phyloP scores from a whole-genome alignment of 2,888 invertebrate genomes.

The Nephrotoma guestfalica region DNA sequence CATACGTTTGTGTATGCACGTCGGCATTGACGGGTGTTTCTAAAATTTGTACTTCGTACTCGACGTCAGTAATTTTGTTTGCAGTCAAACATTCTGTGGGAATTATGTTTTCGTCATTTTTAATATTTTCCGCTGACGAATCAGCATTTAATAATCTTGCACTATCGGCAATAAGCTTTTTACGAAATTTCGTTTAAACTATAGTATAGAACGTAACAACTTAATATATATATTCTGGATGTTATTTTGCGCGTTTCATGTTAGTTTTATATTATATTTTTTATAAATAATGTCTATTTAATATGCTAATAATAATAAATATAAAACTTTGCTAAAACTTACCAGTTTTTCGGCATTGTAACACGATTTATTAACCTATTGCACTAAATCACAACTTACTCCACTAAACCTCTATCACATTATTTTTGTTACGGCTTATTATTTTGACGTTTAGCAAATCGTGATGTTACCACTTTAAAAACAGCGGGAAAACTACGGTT shows the following conservation, averaged over 20 bases:
- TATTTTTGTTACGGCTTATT: not conserved
- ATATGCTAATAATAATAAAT: not conserved
- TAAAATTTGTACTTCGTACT: not conserved
- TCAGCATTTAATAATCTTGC: not conserved
- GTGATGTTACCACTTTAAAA: too few species aligned
- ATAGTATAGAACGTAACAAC: too few species aligned
- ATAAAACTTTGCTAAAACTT: not conserved
- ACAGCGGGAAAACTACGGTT: too few species aligned
- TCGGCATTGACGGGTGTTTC: not conserved
- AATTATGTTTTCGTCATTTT: not conserved
- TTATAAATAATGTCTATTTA: not conserved
- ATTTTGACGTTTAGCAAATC: too few species aligned
- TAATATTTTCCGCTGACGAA: not conserved
- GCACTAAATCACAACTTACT: not conserved
- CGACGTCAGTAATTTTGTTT: not conserved
- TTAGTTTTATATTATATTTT: too few species aligned
- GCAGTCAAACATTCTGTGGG: not conserved
- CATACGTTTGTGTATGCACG: not conserved
- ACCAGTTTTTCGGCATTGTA: not conserved
- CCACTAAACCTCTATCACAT: not conserved
- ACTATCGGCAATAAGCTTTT: not conserved
- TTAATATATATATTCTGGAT: fast-evolving
- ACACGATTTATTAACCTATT: not conserved
- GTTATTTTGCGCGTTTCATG: too few species aligned
- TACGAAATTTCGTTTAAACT: too few species aligned